Base-by-base conservation (phyloP, 2,797 vertebrate genomes). In the Phoxinus dragarum region DNA sequence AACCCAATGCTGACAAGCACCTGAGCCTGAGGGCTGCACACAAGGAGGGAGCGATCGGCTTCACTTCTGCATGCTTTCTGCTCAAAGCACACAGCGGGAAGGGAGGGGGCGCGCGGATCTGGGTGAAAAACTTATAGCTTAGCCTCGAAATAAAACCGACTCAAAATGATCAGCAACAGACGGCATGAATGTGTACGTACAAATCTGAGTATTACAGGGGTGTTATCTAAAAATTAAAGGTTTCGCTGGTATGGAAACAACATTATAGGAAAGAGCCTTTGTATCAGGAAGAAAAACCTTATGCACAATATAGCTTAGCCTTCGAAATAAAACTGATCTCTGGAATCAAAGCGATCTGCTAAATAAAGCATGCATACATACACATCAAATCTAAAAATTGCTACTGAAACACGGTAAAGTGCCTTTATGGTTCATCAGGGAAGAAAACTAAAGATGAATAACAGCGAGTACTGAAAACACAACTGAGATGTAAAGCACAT, bases 1-100 rank as follows among this genome's bases (percentile, higher is more conserved):
- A 95, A 97, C 96, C 94, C 90, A 87, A 90, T 94, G 93, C 94
- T 95, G 96, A 94, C 92, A 94, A 93, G 96, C 97, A 99, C 97
- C 98, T 99, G 98, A 98, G 97, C 96, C 96, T 95, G 92, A 87
- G 85, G 94, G 88, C 88, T 86, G 84, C 83, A 91, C 89, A 92
- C 90, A 79, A 78, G 67, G 68, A 90, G 86, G 80, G 86, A 88
- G 86, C 86, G 87, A 88, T 88, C 87, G 86, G 87, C 86, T 87
- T 83, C 72, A 78, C 84, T 86, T 77, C 54, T 86, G 82, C 61
- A 83, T 44, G 76, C 86, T 89, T 89, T 68, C 81, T 64, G 84
- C 72, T 54, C 76, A 86, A 77, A 80, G 72, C 68, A 85, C 5
- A 1, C 66, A 54, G 42, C 72, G 17, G 66, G 40, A 54, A 82